Evolutionary conservation across 1,140 invertebrate genomes (phyloP), one percentile per base, ranked within the genome.

Genomic region (Pygmarrhopalites habei): DNA sequence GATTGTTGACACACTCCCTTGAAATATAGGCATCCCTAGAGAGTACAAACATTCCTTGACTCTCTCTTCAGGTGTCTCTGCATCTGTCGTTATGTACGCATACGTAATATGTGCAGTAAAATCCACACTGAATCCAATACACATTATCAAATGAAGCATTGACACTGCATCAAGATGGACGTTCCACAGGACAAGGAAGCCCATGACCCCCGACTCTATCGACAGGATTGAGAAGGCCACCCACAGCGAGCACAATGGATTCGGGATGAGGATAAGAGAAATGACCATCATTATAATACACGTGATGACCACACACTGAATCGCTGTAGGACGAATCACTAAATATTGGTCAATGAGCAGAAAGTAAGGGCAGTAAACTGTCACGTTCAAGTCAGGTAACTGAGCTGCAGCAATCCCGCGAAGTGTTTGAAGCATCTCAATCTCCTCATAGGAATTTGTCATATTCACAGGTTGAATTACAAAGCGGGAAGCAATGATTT

Each of bases 61-160:
- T 59, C 87, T 82, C 17, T 91, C 90, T 44, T 88, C 83, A 0
- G 89, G 82, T n/a, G 77, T 78, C 68, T 83, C 82, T 1, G 84
- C 83, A 68, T 88, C 86, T 0, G 89, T 92, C n/a, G 90, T 86
- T 85, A 97, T 92, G 51, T 68, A 70, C 1, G 60, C 64, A 73
- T 98, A 96, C 68, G 92, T 95, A 44, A 98, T 96, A 72, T 98
- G 95, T 2, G 94, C 94, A 0, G 92, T 94, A 74, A 95, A 98
- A 73, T 98, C 95, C 0, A 98, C 92, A 2, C 92, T 95, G 77
- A 98, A 98, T 43, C 95, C 95, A 30, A 98, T 95, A 72, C 93
- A 95, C 94, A 98, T 98, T 47, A 98, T 97, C 1, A 98, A 80
- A 72, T 98, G 97, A 43, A 98, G 96, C 94, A 98, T 98, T 0